Base-by-base conservation (phyloP, 2,888 invertebrate genomes). In the Anthophora plumipes region DNA sequence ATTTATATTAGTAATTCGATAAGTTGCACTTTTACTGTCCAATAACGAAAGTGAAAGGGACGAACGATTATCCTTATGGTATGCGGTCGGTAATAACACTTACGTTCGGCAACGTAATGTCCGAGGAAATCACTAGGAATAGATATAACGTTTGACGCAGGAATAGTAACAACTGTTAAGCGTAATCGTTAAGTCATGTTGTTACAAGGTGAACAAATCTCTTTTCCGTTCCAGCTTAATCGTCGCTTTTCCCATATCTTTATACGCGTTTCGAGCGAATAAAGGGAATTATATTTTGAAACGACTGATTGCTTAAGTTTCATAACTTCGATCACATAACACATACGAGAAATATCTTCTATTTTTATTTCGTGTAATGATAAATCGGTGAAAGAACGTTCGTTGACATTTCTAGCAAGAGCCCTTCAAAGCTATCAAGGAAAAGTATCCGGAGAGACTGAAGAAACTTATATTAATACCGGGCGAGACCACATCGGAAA, bases 381-480 rank as follows among this genome's bases (percentile, higher is more conserved):
- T 54, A 22, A n/a, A 66, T 22, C 20, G 12, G 37, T 17, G 12
- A 0, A n/a, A 1, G 20, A 9, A 17, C 54, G 4, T 14, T 31
- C 3, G 25, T n/a, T 60, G 41, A 11, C 11, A 7, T 41, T 89
- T 90, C 73, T 80, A 92, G 92, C 85, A 91, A 90, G 92, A 93
- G 80, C 91, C 93, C n/a, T 92, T 93, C 71, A 88, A 88, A 67
- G 90, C 92, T 0, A 83, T 96, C 0, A 93, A 95, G 78, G 94
- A 94, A 74, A 94, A 93, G 74, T 93, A 95, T 86, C 95, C 96
- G 0, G 94, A 94, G 14, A 92, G 94, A 14, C 94, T 96, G 86
- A 94, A 95, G 82, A 97, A 97, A 94, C 92, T 97, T 52, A 93
- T 94, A 60, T 94, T 96, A 0, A 94, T 97, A 31, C 93, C 95